phyloP scores from a whole-genome alignment of 2,113 vertebrate genomes.

The Heterocephalus glaber region DNA sequence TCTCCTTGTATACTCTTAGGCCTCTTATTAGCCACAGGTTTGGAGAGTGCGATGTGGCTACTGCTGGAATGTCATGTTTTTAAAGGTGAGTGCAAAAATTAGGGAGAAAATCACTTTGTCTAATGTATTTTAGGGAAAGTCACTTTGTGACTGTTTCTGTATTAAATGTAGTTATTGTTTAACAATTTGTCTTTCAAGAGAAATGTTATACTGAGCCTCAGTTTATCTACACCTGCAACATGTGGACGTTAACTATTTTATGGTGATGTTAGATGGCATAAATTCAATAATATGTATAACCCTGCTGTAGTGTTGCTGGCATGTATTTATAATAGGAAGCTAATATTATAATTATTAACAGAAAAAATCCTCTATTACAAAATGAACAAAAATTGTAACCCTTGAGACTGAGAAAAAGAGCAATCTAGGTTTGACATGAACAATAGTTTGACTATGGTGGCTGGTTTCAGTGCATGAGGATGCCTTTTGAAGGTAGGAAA shows the following conservation, averaged over 20 bases:
- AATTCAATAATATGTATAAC: not conserved
- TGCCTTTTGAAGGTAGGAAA: not conserved
- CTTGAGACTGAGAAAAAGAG: not conserved
- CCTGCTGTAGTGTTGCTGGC: not conserved
- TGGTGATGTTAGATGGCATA: not conserved
- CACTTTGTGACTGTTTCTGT: not conserved
- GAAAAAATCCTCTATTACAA: not conserved
- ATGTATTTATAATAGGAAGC: not conserved
- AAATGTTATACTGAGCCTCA: not conserved
- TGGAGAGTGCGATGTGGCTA: not conserved
- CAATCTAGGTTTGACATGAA: not conserved
- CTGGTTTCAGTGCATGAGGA: not conserved
- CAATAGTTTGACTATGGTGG: not conserved
- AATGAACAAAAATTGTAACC: not conserved
- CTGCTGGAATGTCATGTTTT: conserved; percentile 11
- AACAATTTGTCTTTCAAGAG: not conserved
- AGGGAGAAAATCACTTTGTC: not conserved
- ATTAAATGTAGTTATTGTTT: conserved; percentile 31
- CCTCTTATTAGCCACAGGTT: not conserved
- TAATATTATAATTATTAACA: not conserved
- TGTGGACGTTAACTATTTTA: not conserved
- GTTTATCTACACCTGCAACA: not conserved
- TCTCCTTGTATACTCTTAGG: not conserved
- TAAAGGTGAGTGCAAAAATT: not conserved
- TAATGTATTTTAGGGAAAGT: not conserved